A percentile compares a stretch with the other conserved stretches of the same genome.
phyloP scores from a whole-genome alignment of 2,888 invertebrate genomes.

The Amblyteles armatorius region DNA sequence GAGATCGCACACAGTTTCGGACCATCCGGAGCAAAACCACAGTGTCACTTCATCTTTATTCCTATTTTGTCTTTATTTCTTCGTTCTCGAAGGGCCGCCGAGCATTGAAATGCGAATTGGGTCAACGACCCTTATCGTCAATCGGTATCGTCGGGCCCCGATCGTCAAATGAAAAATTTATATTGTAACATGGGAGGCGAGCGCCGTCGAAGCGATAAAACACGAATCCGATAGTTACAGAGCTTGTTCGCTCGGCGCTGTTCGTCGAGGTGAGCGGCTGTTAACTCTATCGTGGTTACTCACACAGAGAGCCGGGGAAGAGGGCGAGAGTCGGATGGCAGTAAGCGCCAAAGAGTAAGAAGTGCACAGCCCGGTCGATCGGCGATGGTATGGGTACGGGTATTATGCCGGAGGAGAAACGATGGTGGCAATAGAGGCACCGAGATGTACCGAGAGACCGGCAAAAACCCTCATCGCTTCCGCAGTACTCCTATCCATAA shows the following conservation, averaged over 20 bases:
- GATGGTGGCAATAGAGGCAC: conserved; percentile 36
- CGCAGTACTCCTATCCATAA: conserved; percentile 74
- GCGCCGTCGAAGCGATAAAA: conserved; percentile 53
- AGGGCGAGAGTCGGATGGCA: conserved; percentile 4
- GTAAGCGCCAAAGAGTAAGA: conserved; percentile 16
- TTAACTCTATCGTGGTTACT: conserved; percentile 49
- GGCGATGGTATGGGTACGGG: neutral
- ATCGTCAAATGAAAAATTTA: conserved; percentile 56
- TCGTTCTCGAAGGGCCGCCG: neutral
- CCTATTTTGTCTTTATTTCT: neutral
- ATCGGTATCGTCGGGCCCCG: conserved; percentile 1
- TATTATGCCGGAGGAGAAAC: conserved; percentile 22
- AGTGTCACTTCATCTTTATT: too few relatives aligned
- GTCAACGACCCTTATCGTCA: conserved; percentile 31
- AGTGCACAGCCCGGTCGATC: neutral
- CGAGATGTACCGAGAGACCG: conserved; percentile 60
- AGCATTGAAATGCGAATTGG: conserved; percentile 30
- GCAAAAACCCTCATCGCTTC: conserved; percentile 73
- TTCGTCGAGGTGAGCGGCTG: conserved; percentile 22
- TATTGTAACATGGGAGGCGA: conserved; percentile 30
- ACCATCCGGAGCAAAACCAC: too few relatives aligned
- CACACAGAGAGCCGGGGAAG: conserved; percentile 15
- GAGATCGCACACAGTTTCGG: too few relatives aligned
- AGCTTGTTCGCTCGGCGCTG: conserved; percentile 23
- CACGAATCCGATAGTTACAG: conserved; percentile 51